Evolutionary conservation across 2,113 vertebrate genomes (phyloP), one percentile per base, ranked within the genome.

Genomic region (Ctenomys sociabilis): DNA sequence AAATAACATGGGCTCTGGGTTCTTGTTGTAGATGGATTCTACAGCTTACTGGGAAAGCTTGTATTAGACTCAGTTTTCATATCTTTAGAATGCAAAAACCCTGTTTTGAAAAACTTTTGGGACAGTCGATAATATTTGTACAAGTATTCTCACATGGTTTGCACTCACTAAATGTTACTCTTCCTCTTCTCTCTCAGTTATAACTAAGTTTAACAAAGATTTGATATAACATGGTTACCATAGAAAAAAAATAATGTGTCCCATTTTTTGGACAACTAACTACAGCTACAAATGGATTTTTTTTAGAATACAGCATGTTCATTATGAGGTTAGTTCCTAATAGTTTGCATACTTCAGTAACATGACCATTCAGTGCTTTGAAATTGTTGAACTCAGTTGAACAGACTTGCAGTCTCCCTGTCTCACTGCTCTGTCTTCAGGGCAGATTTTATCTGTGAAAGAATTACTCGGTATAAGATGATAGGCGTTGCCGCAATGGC

Each of bases 341-440:
- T 89, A 85, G 59, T 92, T 96, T 92, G n/a, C 32, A 70, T 82
- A 81, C 86, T 93, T 94, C 68, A 82, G 78, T 96, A 83, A 43
- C 59, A 77, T 43, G 22, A 88, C 54, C 73, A 35, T 86, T 73
- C 54, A 88, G 0, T 63, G 9, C 92, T 95, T 78, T 21, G 57
- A 96, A 95, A 78, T 52, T 61, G 2, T 64, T 88, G 88, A 90
- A 64, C 10, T 28, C 85, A 73, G 17, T 32, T 68, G 88, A 92
- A 88, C 64, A 95, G 81, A 90, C 17, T 93, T 57, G 30, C 24
- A 90, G 3, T 32, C 52, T 35, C 35, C 68, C 30, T 35, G n/a
- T 66, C 17, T 66, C 66, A 45, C 57, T 78, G 17, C 32, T 16
- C 21, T 72, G 12, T 85, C 85, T 97, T 43, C 75, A 49, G 92